Percentiles rank a stretch among this genome's conserved stretches.
These are phyloP conservation scores for Thalpophila matura DNA, from an alignment of 2,888 invertebrate genomes.

Conservation along the genomic window DNA sequence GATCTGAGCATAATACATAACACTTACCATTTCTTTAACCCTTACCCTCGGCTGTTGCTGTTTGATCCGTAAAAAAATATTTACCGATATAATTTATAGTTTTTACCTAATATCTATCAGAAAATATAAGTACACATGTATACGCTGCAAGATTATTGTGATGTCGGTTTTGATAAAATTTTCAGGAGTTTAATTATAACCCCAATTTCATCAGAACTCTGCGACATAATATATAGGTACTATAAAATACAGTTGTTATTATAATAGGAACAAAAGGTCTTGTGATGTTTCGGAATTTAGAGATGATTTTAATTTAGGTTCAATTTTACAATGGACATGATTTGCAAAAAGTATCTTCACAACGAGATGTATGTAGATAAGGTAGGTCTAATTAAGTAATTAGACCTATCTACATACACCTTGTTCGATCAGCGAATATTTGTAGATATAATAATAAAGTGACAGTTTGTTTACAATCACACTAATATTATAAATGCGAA, in stretches of 20 bases:
- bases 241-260: slow-evolving; percentile 12
- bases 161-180: slow-evolving; percentile 14
- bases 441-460: too few species aligned
- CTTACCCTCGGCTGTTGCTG: too few species aligned
- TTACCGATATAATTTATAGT: neutral
- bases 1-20: too few species aligned
- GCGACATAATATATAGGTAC: neutral
- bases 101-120: neutral
- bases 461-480: slow-evolving; percentile 23
- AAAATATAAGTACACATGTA: neutral
- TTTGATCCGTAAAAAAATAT: too few species aligned
- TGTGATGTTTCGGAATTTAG: slow-evolving; percentile 7
- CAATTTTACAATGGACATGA: slow-evolving; percentile 1
- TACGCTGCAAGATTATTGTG: neutral
- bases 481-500: too few species aligned
- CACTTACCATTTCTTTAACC: too few species aligned
- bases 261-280: slow-evolving; percentile 15
- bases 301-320: slow-evolving; percentile 4
- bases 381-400: too few species aligned
- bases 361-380: too few species aligned
- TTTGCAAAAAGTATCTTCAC: slow-evolving; percentile 10
- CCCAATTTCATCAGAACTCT: slow-evolving; percentile 4
- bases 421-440: neutral
- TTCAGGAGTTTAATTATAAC: slow-evolving; percentile 4
- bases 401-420: neutral